Percentiles rank a stretch among this genome's conserved stretches.
Conservation (phyloP, 2,888 invertebrate species). For the Marronus borbonicus region DNA sequence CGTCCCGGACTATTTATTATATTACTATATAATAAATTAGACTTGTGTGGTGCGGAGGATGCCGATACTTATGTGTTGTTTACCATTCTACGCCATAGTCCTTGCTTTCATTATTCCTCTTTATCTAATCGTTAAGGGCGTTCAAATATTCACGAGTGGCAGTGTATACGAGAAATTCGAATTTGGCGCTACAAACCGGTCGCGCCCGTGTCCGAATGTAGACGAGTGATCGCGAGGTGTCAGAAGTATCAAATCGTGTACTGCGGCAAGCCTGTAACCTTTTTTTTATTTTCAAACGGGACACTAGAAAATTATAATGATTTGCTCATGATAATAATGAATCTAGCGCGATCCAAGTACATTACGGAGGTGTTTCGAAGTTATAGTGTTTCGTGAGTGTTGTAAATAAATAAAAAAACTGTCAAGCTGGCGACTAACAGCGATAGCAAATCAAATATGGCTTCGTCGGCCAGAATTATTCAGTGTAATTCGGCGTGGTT, state of each 20-base stretch:
- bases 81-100: too few species aligned
- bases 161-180: slow-evolving; percentile 22
- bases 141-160: too few species aligned
- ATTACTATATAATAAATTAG: too few species aligned
- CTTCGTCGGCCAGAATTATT: slow-evolving; percentile 89
- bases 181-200: slow-evolving; percentile 38
- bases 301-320: slow-evolving; percentile 70
- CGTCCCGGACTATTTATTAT: too few species aligned
- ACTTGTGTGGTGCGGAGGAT: too few species aligned
- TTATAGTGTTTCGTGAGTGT: slow-evolving; percentile 63
- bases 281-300: slow-evolving; percentile 61
- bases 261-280: slow-evolving; percentile 69
- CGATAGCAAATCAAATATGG: slow-evolving; percentile 79
- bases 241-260: slow-evolving; percentile 63
- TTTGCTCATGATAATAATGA: slow-evolving; percentile 82
- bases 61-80: too few species aligned
- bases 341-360: slow-evolving; percentile 73
- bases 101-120: too few species aligned
- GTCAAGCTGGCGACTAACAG: slow-evolving; percentile 71
- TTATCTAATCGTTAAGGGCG: too few species aligned
- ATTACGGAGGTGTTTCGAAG: slow-evolving; percentile 62
- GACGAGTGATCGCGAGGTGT: slow-evolving; percentile 62
- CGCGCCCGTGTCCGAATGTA: slow-evolving; percentile 62
- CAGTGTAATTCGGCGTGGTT: slow-evolving; percentile 98
- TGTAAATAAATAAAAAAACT: slow-evolving; percentile 58